Evolutionary conservation across 1,140 invertebrate species (phyloP), one percentile per base, ranked within the genome.

Genomic region (Zaprionus vittiger): DNA sequence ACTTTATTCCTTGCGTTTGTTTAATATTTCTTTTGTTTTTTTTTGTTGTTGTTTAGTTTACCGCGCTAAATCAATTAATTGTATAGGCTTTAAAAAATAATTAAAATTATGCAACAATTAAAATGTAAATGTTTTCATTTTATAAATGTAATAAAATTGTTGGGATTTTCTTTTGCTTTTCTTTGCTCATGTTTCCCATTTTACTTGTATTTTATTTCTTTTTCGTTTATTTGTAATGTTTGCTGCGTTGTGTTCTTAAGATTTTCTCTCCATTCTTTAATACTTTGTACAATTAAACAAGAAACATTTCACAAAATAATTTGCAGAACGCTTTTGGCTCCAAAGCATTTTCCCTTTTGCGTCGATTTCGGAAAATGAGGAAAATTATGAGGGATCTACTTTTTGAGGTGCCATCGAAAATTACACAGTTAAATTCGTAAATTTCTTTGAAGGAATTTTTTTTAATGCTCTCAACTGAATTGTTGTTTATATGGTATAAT

Each of bases 141-240:
- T 90, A 90, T 90, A 90, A 90, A 90, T 90, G 85, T 90, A 90
- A 90, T 90, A 90, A 90, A 90, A 90, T 90, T 89, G 84, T 89
- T 83, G 84, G 85, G 85, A 89, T 89, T 77, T 89, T 77, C 26
- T 44, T 47, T 59, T 64, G 65, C 73, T 82, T 86, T 85, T 79
- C 31, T 66, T 81, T 85, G 79, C 80, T 86, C 60, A 73, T 80
- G 64, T 20, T 80, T 80, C 55, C 77, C 66, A 37, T 60, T 78
- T 67, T 56, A 37, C n/a, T 62, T 67, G 60, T 60, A 54, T 70
- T 70, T 67, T 49, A 59, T 59, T 59, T 67, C 55, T 67, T 57
- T 34, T 62, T 54, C 12, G 14, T 54, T 44, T 74, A 57, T 9
- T 63, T 67, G 44, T 68, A 68, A 68, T 73, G 31, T 59, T 83